phyloP scores from a whole-genome alignment of 2,113 vertebrate species.

The Rhabdomys dilectus region DNA sequence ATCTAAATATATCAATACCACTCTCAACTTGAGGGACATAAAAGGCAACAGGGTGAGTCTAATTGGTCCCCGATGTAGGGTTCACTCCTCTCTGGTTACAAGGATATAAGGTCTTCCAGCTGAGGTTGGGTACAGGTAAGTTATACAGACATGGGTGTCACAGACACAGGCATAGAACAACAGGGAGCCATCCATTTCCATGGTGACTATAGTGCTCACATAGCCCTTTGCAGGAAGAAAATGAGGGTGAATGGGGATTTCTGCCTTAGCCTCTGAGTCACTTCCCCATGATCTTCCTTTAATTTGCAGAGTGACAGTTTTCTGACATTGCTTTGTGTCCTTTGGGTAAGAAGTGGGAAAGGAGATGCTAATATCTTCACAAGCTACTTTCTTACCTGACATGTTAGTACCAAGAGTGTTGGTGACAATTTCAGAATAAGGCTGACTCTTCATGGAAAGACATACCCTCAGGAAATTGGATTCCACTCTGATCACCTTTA shows the following conservation, averaged over 20 bases:
- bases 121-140: background rate
- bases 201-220: background rate
- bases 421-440: background rate
- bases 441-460: background rate
- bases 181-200: background rate
- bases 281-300: background rate
- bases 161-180: background rate
- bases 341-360: background rate
- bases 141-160: background rate
- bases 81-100: background rate
- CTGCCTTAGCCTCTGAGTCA: background rate
- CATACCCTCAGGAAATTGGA: background rate
- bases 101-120: background rate
- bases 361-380: background rate
- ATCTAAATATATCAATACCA: background rate
- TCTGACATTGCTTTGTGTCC: background rate
- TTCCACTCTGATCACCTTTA: background rate
- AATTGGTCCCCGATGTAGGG: background rate
- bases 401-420: background rate
- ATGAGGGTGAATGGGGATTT: background rate
- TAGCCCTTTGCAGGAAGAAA: background rate
- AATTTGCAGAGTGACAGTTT: background rate
- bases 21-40: background rate
- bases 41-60: background rate
- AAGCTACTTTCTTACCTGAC: background rate